Evolutionary conservation across 2,113 vertebrate genomes (phyloP), one percentile per base, ranked within the genome.

Genomic region (Paramisgurnus dabryanus): DNA sequence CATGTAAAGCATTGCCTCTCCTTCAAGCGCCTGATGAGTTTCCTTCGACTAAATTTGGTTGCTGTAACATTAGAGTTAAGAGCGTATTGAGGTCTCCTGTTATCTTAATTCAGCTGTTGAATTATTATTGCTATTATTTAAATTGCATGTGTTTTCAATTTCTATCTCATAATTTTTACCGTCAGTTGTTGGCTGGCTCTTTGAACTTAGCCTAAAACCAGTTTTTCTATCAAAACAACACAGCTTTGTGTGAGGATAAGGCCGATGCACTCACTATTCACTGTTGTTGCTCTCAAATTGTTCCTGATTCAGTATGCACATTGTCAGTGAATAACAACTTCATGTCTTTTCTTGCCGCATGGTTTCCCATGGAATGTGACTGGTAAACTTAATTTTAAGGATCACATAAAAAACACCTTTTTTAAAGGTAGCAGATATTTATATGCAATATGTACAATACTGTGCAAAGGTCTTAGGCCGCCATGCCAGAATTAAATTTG

Each of bases 131-230:
- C 53, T 67, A 77, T 77, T 77, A 66, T 77, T 77, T 15, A 66
- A 66, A 66, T 55, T 27, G 47, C 39, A 55, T 77, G 75, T 77
- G 63, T 77, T 77, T 67, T 76, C 63, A 65, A 40, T 76, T 76
- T 66, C 13, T 53, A 53, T 67, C 39, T 53, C 45, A 66, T 66
- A 77, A 66, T 77, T 67, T 67, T 66, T 67, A 77, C 65, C 18
- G 63, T 55, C 75, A 67, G 43, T 60, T 75, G 43, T 75, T n/a
- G 34, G 60, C 17, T 22, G 58, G 43, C 41, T 34, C 47, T 75
- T 63, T 34, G 17, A 43, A 75, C 39, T 15, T 43, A 63, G 72
- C 41, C 58, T 4, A 63, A 75, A 75, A 13, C 22, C 0, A 34
- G 1, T 64, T 47, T 64, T 13, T 45, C 58, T 64, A 18, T 39